phyloP scores from a whole-genome alignment of 2,888 invertebrate genomes.

The Cyaniris semiargus region DNA sequence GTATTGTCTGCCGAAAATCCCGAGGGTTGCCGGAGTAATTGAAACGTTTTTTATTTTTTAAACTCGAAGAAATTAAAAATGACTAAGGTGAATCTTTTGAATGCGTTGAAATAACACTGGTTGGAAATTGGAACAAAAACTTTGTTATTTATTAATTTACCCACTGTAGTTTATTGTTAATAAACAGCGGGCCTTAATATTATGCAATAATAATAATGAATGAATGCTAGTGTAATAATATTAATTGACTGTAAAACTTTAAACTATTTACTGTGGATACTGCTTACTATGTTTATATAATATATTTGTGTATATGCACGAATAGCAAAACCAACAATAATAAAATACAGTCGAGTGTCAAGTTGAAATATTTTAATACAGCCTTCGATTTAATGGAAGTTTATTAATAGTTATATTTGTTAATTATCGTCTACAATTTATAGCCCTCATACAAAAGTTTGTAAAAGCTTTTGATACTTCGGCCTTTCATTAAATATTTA shows the following conservation, averaged over 20 bases:
- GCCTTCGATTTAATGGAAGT: constrained; percentile 8
- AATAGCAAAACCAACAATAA: too few species aligned
- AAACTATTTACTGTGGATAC: too few species aligned
- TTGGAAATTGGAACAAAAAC: not conserved
- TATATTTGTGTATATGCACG: too few species aligned
- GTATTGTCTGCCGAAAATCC: constrained; percentile 20
- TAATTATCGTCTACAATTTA: constrained; percentile 9
- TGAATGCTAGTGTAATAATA: too few species aligned
- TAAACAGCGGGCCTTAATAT: not conserved
- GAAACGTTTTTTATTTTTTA: not conserved
- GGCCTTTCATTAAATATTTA: constrained; percentile 24
- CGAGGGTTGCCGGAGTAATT: not conserved
- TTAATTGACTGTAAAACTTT: too few species aligned
- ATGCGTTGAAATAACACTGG: not conserved
- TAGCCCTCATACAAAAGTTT: constrained; percentile 9
- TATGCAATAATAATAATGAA: too few species aligned
- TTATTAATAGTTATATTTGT: not conserved
- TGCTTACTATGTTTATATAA: too few species aligned
- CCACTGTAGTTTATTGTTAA: not conserved
- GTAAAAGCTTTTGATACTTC: constrained; percentile 23
- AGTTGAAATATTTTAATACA: not conserved
- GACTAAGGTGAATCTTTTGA: not conserved
- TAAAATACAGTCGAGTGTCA: not conserved
- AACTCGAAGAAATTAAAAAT: constrained; percentile 1
- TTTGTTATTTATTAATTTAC: not conserved